Base-by-base conservation (phyloP, 2,113 vertebrate genomes). In the Zosterops japonicus region DNA sequence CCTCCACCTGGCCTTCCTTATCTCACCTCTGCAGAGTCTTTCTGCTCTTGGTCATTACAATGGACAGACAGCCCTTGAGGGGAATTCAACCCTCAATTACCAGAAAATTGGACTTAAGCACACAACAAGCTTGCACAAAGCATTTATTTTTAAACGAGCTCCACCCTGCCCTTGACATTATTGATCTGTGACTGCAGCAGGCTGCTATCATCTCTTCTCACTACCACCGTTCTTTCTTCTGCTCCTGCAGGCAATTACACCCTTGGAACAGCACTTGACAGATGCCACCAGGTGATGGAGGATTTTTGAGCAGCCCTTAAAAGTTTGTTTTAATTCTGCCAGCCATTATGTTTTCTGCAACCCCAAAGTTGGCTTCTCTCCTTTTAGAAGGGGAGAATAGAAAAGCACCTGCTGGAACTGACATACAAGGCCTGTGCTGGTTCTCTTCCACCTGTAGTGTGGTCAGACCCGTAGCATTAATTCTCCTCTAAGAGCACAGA, bases 181-280 rank as follows among this genome's bases (percentile, higher is more conserved):
- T 95, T 61, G 93, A 96, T 95, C 94, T 81, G 83, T n/a, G 88
- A 93, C 27, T 83, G 83, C 72, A 90, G 92, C 83, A 92, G 76
- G 65, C 71, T 87, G 83, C 82, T 87, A 75, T 90, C 81, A 77
- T 65, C 70, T 92, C 84, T 72, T 83, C 69, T 69, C 35, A n/a
- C 71, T 44, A 9, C 42, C 42, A 57, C 31, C 2, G 7, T 56
- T 14, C 93, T 93, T 82, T 83, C 71, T 96, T 80, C 83, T 85
- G 74, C 69, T 96, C 64, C 67, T 87, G n/a, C 0, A 5, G 76
- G 81, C 81, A 91, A 76, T 89, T 83, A 87, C 14, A 1, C 65
- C 81, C 36, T 69, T 84, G 83, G 79, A 94, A 74, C 70, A 64
- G 47, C 5, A 4, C 56, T 77, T 94, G 93, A 89, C 64, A 94